Conservation (phyloP, 1,140 invertebrate species). For the Hermetia illucens region DNA sequence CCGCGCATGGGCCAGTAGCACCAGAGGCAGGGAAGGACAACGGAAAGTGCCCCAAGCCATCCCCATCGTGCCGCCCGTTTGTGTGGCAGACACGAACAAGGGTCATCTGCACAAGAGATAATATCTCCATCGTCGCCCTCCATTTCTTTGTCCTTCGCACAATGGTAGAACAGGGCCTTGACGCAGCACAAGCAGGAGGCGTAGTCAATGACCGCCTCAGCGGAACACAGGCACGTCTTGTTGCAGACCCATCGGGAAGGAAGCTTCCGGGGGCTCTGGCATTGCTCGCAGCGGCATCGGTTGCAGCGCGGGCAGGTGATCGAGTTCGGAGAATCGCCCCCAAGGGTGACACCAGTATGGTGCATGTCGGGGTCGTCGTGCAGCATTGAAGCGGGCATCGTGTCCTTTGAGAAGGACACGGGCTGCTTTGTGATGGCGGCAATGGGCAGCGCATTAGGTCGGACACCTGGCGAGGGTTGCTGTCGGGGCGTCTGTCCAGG, state of each 20-base stretch:
- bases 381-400: constrained; percentile 23
- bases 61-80: constrained; percentile 61
- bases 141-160: constrained; percentile 52
- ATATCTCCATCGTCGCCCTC: constrained; percentile 50
- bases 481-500: constrained; percentile 4
- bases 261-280: constrained; percentile 65
- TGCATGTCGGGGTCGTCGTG: constrained; percentile 18
- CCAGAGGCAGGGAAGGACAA: constrained; percentile 74
- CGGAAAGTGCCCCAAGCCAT: constrained; percentile 62
- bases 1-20: constrained; percentile 84
- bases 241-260: constrained; percentile 80
- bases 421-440: constrained; percentile 42
- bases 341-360: constrained; percentile 13
- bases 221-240: constrained; percentile 71
- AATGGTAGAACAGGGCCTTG: constrained; percentile 85
- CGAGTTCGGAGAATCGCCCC: constrained; percentile 31
- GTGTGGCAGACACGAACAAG: constrained; percentile 67
- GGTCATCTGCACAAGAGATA: constrained; percentile 63
- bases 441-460: constrained; percentile 11
- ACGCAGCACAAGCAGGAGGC: constrained; percentile 86
- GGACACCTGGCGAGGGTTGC: constrained; percentile 7
- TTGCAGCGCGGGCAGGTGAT: constrained; percentile 78
- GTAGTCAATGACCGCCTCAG: constrained; percentile 73
- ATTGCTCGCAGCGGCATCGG: constrained; percentile 73
- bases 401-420: constrained; percentile 36